Conservation (phyloP, 2,888 invertebrate genomes). For the Acholoe squamosa region DNA sequence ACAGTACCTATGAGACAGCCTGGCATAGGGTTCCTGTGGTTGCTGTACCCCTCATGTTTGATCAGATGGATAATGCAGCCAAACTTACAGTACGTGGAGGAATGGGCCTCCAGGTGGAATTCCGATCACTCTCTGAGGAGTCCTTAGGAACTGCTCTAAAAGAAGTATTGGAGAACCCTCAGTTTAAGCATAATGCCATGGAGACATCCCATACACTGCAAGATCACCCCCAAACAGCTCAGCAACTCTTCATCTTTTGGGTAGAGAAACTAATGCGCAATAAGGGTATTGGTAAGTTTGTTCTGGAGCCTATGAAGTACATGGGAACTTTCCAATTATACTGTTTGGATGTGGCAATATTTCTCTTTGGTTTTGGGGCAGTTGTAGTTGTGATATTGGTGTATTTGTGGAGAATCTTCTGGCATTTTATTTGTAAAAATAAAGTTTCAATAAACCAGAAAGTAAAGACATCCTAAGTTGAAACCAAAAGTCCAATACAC, state of each 20-base stretch:
- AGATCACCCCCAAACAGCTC: not conserved
- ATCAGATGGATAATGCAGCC: constrained; percentile 7
- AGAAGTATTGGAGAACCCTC: not conserved
- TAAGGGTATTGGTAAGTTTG: not conserved
- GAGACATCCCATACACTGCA: not conserved
- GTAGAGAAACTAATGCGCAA: not conserved
- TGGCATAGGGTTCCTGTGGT: constrained; percentile 36
- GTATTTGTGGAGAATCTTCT: not conserved
- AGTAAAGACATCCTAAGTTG: not conserved
- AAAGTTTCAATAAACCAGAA: not conserved
- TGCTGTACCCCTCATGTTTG: not conserved
- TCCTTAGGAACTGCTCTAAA: not conserved
- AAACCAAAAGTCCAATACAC: no score
- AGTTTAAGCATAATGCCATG: not conserved
- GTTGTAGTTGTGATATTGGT: not conserved
- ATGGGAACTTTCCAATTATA: constrained; percentile 6
- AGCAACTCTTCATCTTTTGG: not conserved
- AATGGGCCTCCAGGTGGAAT: constrained; percentile 10
- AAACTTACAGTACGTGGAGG: not conserved
- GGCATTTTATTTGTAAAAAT: not conserved
- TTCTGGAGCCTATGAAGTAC: not conserved
- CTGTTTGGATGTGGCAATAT: not conserved
- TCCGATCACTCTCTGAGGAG: not conserved
- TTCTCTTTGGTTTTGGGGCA: not conserved
- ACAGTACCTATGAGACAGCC: constrained; percentile 22